These are phyloP conservation scores for Meiosimyza platycephala DNA, from an alignment of 2,888 invertebrate species.

Conservation along the genomic window DNA sequence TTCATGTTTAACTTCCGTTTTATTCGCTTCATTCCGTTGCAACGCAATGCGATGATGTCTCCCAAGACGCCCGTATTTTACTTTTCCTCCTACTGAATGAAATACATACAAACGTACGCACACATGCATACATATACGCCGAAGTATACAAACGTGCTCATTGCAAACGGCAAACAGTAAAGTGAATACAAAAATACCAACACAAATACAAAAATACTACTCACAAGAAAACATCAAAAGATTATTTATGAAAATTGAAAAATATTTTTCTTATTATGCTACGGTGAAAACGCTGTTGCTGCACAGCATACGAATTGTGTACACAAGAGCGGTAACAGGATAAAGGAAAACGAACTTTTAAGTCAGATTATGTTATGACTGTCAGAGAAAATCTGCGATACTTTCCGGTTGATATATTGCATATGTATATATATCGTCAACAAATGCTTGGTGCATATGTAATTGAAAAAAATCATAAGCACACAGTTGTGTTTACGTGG, in stretches of 20 bases:
- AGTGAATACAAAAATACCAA: slow-evolving; percentile 28
- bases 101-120: background rate
- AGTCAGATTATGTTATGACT: background rate
- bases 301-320: slow-evolving; percentile 35
- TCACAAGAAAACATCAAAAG: slow-evolving; percentile 49
- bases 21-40: slow-evolving; percentile 2
- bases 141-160: background rate
- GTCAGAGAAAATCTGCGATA: background rate
- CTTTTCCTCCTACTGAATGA: slow-evolving; percentile 23
- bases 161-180: slow-evolving; percentile 9
- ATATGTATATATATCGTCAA: too few relatives aligned
- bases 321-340: slow-evolving; percentile 6
- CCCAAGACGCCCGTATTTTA: slow-evolving; percentile 41
- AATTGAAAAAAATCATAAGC: too few relatives aligned
- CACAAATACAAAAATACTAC: too few relatives aligned
- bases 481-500: too few relatives aligned
- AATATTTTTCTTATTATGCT: slow-evolving; percentile 52
- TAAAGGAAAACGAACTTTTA: background rate
- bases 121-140: slow-evolving; percentile 2
- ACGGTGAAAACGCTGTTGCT: slow-evolving; percentile 34
- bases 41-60: slow-evolving; percentile 30
- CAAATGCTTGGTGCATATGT: too few relatives aligned
- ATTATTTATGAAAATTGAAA: slow-evolving; percentile 60
- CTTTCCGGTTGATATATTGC: background rate
- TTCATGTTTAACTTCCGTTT: slow-evolving; percentile 2